Evolutionary conservation across 2,113 vertebrate species (phyloP), one percentile per base, ranked within the genome.

Genomic region (Ophthalmolycus amberensis): DNA sequence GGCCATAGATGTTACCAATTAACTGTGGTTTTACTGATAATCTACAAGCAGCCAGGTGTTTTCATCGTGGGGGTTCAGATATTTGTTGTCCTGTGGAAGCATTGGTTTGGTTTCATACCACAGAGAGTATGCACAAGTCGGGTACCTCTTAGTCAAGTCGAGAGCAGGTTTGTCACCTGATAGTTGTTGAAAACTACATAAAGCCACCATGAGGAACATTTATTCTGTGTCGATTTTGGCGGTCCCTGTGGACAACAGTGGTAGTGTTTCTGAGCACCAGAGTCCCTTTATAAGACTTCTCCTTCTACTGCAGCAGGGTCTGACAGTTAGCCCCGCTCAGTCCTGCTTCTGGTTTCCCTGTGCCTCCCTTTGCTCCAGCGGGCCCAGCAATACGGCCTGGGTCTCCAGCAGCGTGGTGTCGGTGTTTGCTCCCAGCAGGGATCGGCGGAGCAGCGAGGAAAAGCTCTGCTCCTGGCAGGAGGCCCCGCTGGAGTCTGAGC

Each of bases 1-100:
- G 44, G 84, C 20, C 40, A 42, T 27, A 54, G 27, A 62, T 4
- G 29, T 69, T 20, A 44, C 65, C 48, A 68, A 15, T 25, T 14
- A n/a, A 15, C 14, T 27, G 18, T 29, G 29, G 34, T 83, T 71
- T 84, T 46, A 76, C 82, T 71, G 54, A 72, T 27, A 29, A 62
- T 54, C 62, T 37, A 63, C 62, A 42, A 78, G 71, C 60, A 27
- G 52, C 38, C 79, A 60, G 75, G 14, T 80, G 77, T 81, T 79
- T 74, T 79, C 27, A 60, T 44, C 6, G 37, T 16, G 40, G 42
- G 0, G 25, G 54, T 60, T 67, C 46, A 20, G 69, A 50, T 40
- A 70, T 48, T 59, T 75, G 54, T 46, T 59, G 25, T 59, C 0
- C 50, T 75, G n/a, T 82, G 25, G 27, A 79, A 75, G 20, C 16